phyloP scores from a whole-genome alignment of 2,113 vertebrate genomes.

The Setophaga petechia region DNA sequence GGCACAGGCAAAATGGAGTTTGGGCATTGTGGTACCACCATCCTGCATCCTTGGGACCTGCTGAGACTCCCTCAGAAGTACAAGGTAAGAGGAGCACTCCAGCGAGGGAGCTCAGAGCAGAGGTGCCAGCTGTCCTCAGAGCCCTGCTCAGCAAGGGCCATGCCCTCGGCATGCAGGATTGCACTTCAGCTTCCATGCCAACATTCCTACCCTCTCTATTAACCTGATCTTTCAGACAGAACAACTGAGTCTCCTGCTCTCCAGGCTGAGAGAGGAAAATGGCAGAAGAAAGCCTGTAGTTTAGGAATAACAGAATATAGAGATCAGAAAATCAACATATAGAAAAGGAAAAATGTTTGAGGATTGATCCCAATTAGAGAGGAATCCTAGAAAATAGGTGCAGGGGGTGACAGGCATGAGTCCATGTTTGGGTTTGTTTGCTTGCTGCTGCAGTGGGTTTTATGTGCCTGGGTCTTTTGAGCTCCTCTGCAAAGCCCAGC shows the following conservation, averaged over 20 bases:
- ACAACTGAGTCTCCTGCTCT: background rate
- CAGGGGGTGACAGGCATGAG: background rate
- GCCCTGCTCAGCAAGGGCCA: rapidly evolving
- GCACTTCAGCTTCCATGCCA: background rate
- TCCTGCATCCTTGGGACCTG: background rate
- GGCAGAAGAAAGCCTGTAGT: background rate
- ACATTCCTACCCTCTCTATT: background rate
- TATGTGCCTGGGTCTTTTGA: background rate
- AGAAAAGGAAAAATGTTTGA: background rate
- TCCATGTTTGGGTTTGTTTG: background rate
- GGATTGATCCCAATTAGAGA: background rate
- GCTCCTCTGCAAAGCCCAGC: background rate
- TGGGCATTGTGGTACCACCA: rapidly evolving
- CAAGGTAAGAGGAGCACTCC: background rate
- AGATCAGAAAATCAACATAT: background rate
- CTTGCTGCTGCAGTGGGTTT: background rate
- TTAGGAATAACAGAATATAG: background rate
- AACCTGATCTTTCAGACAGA: background rate
- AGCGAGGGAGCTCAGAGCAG: rapidly evolving
- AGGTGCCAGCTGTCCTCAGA: background rate
- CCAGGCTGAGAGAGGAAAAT: background rate
- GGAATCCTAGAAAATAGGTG: background rate
- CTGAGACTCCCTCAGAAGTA: background rate
- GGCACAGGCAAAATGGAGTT: background rate
- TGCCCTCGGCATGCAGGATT: background rate